Base-by-base conservation (phyloP, 2,797 vertebrate species). In the Eremophila alpestris region DNA sequence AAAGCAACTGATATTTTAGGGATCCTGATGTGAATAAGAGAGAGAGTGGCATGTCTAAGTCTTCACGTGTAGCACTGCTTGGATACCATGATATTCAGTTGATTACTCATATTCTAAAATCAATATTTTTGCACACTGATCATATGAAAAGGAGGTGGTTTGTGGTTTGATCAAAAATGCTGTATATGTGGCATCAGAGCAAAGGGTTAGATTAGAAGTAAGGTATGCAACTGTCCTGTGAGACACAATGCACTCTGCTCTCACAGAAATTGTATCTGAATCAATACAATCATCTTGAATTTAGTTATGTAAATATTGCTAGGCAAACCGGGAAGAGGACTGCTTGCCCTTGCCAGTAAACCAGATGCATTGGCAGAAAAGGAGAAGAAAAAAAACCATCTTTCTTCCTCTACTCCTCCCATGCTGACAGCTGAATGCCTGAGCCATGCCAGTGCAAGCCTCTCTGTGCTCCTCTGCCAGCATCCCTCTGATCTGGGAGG, bases 1-100 rank as follows among this genome's bases (percentile, higher is more conserved):
- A 96, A 96, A 95, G 77, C 85, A 84, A 87, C 55, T 52, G 21
- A 78, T 94, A 91, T 97, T 96, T 93, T 83, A 91, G 94, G 60
- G 90, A 62, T 89, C 83, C 85, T 93, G 93, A 32, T 76, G 90
- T 63, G 96, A 95, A 79, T 73, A 89, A 82, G 83, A 74, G 30
- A 60, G 36, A 77, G n/a, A 77, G 79, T 59, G 56, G 54, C 38
- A 26, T 45, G 55, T 93, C 52, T 93, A 75, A 87, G 85, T 97
- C 82, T 87, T 94, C 94, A 83, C 1, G 1, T 34, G 46, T 78
- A 63, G 59, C 32, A 34, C 30, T 84, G 26, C 77, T 90, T 43
- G 49, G 59, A 51, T 62, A 55, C 64, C 87, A 76, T 75, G 56
- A 67, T 82, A 78, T 20, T 74, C 69, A 64, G 46, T 70, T 1